Percentiles rank a stretch among this genome's conserved stretches.
Conservation (phyloP, 1,140 invertebrate species). For the Palaemon carinicauda region DNA sequence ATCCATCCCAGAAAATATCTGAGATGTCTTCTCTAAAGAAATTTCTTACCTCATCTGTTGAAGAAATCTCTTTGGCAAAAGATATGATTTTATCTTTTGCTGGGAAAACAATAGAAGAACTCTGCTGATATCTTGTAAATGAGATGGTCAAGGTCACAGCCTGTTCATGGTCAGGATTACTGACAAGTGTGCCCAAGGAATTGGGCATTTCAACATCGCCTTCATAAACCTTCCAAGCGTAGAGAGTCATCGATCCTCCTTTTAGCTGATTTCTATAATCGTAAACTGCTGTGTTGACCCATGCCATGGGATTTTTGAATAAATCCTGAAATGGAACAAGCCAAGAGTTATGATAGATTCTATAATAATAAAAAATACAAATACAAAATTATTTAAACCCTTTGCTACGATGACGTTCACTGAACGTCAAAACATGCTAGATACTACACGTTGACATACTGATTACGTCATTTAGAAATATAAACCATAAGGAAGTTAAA, state of each 20-base stretch:
- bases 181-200: constrained; percentile 69
- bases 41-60: constrained; percentile 32
- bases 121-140: constrained; percentile 31
- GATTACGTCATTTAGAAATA: no score
- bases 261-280: constrained; percentile 90
- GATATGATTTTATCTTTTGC: constrained; percentile 48
- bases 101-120: constrained; percentile 44
- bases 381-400: no score
- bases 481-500: no score
- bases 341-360: not conserved
- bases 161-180: constrained; percentile 56
- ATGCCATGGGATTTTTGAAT: constrained; percentile 84
- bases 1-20: no score
- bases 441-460: no score
- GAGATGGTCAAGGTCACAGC: constrained; percentile 49
- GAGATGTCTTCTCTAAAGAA: not conserved
- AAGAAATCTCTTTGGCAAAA: constrained; percentile 33
- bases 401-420: no score
- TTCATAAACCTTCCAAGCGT: constrained; percentile 87
- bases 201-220: constrained; percentile 85
- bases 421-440: no score
- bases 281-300: constrained; percentile 94
- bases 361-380: no score
- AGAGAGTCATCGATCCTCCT: constrained; percentile 83
- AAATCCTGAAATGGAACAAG: constrained; percentile 67